Percentiles rank a stretch among this genome's conserved stretches.
phyloP scores from a whole-genome alignment of 2,113 vertebrate species.

The Leuciscus idus region DNA sequence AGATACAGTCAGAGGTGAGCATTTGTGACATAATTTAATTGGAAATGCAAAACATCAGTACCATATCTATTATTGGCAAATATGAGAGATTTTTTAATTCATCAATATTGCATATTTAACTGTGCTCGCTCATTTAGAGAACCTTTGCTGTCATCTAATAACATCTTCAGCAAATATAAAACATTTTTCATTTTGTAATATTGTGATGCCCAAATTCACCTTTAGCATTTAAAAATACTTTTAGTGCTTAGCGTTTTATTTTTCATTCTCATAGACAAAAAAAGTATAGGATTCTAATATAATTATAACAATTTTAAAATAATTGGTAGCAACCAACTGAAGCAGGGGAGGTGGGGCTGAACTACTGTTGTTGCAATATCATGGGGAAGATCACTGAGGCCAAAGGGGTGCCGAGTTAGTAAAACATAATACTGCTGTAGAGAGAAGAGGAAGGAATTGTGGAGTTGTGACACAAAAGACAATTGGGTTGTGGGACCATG shows the following conservation, averaged over 20 bases:
- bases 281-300: background rate
- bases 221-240: background rate
- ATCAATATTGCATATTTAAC: no score
- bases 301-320: background rate
- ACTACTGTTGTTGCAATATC: background rate
- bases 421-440: slow-evolving; percentile 22
- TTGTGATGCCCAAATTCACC: background rate
- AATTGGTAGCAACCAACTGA: background rate
- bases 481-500: background rate
- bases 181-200: background rate
- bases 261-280: background rate
- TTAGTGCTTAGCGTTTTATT: background rate
- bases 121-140: background rate
- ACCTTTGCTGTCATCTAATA: background rate
- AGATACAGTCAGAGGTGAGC: background rate
- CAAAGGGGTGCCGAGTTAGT: background rate
- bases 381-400: background rate
- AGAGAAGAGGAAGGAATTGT: slow-evolving; percentile 27
- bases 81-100: no score
- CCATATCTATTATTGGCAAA: background rate
- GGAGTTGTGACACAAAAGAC: background rate
- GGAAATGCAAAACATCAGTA: background rate
- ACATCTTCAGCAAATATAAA: background rate
- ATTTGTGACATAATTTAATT: background rate
- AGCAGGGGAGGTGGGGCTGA: background rate